phyloP scores from a whole-genome alignment of 2,888 invertebrate genomes.

The Theodoxus fluviatilis region DNA sequence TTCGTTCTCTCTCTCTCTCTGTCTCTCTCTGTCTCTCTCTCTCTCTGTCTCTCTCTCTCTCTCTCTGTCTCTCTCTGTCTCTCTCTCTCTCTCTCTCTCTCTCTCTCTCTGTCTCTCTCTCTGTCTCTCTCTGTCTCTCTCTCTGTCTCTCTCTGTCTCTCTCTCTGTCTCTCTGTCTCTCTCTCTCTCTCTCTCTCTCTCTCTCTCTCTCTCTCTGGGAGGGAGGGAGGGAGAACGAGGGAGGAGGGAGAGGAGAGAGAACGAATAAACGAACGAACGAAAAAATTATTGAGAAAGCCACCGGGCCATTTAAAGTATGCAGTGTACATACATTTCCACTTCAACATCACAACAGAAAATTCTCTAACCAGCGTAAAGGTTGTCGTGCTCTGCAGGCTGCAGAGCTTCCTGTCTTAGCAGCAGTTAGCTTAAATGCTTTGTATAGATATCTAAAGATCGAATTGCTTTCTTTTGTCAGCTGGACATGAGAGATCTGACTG shows the following conservation, averaged over 20 bases:
- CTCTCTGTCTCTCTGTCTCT: constrained; percentile 3
- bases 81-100: constrained; percentile 21
- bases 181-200: neutral
- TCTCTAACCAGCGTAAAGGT: neutral
- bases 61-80: neutral
- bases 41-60: neutral
- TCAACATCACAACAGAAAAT: neutral
- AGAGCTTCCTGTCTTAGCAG: no score
- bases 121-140: constrained; percentile 9
- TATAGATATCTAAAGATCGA: no score
- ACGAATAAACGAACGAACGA: no score
- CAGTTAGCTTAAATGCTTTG: no score
- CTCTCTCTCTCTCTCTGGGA: constrained; percentile 8
- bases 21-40: neutral
- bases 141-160: constrained; percentile 6
- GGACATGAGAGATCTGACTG: no score
- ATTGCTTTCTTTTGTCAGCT: no score
- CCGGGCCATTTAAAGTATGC: no score
- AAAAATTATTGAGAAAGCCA: no score
- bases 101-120: constrained; percentile 6
- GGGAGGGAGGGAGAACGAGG: neutral
- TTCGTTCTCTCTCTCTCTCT: constrained; percentile 5
- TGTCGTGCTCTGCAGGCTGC: neutral
- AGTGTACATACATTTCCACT: neutral
- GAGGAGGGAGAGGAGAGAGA: no score